Percentiles rank a stretch among this genome's conserved stretches.
phyloP scores from a whole-genome alignment of 2,888 invertebrate genomes.

The Crossocerus cetratus region DNA sequence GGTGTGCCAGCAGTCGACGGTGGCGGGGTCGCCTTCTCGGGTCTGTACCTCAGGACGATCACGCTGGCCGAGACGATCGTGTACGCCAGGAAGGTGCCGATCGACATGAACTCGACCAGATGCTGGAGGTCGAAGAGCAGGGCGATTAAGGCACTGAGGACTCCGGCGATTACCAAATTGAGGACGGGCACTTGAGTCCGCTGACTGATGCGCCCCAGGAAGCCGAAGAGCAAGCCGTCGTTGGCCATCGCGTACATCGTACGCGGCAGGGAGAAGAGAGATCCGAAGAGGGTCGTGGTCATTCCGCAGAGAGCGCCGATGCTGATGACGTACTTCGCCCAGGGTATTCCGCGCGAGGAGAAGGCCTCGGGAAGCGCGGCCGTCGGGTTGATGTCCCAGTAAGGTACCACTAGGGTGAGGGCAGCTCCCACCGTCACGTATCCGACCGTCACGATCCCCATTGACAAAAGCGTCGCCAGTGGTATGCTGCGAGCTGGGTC shows the following conservation, averaged over 20 bases:
- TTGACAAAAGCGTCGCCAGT: constrained; percentile 88
- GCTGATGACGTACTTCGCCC: constrained; percentile 87
- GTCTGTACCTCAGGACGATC: constrained; percentile 90
- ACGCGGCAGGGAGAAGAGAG: constrained; percentile 90
- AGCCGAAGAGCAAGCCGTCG: constrained; percentile 91
- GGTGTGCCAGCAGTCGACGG: constrained; percentile 56
- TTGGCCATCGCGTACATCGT: constrained; percentile 95
- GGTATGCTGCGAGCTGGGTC: constrained; percentile 90
- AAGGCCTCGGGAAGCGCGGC: constrained; percentile 91
- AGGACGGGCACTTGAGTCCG: constrained; percentile 89
- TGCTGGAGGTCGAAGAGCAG: constrained; percentile 92
- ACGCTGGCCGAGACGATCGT: constrained; percentile 95
- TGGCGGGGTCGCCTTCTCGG: constrained; percentile 74
- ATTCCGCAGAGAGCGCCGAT: constrained; percentile 94
- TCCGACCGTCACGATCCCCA: constrained; percentile 87
- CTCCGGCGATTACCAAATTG: constrained; percentile 87
- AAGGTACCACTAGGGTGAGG: constrained; percentile 89
- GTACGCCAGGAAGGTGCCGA: constrained; percentile 91
- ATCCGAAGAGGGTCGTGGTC: constrained; percentile 92
- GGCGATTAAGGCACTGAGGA: constrained; percentile 87
- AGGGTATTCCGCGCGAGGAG: constrained; percentile 84
- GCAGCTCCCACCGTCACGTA: constrained; percentile 91
- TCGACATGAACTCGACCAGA: constrained; percentile 96
- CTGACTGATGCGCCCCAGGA: constrained; percentile 86
- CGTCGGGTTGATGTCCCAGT: constrained; percentile 84